Base-by-base conservation (phyloP, 2,797 vertebrate genomes). In the Eospalax fontanierii region DNA sequence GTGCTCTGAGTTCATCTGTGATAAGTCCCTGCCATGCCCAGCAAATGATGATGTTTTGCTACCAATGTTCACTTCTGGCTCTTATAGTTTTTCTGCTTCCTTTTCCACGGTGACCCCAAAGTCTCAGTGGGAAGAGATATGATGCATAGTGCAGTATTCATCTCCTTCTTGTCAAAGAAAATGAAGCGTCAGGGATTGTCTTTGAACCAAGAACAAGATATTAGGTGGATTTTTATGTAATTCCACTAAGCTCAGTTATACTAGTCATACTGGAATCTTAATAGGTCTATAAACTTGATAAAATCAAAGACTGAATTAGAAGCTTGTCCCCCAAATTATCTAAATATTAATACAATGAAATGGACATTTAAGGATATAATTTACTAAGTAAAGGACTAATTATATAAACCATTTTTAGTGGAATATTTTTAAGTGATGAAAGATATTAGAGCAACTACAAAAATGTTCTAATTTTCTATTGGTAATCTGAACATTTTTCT, bases 131-230 rank as follows among this genome's bases (percentile, higher is more conserved):
- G 46, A 46, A 11, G 46, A 11, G 46, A 46, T 11, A 46, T 46
- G 46, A 46, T 46, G 11, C 46, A 46, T 8, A 63, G 94, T 94
- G 28, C 35, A 93, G 24, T 91, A 89, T 92, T 97, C 95, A 11
- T 91, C 96, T 90, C 91, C 14, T 65, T 93, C 87, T 96, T 95
- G 83, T 82, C 43, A 95, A 96, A 80, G 38, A 93, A 57, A 97
- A 94, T 91, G 94, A 91, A 91, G 61, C 6, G 74, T 93, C 33
- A 21, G 85, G 40, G 54, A 91, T 79, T 38, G 28, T 91, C 87
- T n/a, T 83, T 96, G 68, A 50, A 96, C 95, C 18, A 61, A 54
- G 80, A 38, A 15, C 16, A 46, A 83, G 38, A 4, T 14, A 10
- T 50, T 76, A 11, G 7, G 63, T 76, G 14, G 35, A 15, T 66